phyloP scores from a whole-genome alignment of 2,888 invertebrate genomes.

The Tipula unca region DNA sequence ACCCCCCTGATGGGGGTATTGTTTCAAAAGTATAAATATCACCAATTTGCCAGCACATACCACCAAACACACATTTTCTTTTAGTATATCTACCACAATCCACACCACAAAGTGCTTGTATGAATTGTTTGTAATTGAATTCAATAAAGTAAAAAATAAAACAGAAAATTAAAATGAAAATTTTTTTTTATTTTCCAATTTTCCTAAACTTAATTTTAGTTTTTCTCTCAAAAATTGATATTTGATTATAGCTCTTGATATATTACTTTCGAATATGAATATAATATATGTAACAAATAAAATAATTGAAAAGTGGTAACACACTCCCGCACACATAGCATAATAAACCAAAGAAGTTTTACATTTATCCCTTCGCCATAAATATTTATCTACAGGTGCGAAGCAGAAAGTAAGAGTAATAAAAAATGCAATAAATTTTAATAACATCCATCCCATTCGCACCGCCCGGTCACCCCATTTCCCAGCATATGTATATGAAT shows the following conservation, averaged over 20 bases:
- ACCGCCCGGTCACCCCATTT: not conserved
- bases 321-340: not conserved
- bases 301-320: not conserved
- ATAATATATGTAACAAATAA: not conserved
- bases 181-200: not conserved
- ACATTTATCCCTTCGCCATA: not conserved
- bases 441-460: not conserved
- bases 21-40: not conserved
- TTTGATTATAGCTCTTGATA: not conserved
- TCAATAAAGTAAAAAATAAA: not conserved
- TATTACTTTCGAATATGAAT: not conserved
- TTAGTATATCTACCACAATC: not conserved
- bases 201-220: not conserved
- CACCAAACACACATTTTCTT: not conserved
- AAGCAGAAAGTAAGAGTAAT: not conserved
- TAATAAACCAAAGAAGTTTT: not conserved
- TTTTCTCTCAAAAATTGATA: not conserved
- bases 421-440: not conserved
- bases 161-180: not conserved
- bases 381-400: conserved; percentile 8
- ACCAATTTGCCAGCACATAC: not conserved
- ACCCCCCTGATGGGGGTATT: not conserved
- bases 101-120: not conserved
- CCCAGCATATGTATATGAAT: not conserved
- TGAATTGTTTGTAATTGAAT: not conserved